Conservation (phyloP, 2,888 invertebrate genomes). For the Polymixis flavicincta region DNA sequence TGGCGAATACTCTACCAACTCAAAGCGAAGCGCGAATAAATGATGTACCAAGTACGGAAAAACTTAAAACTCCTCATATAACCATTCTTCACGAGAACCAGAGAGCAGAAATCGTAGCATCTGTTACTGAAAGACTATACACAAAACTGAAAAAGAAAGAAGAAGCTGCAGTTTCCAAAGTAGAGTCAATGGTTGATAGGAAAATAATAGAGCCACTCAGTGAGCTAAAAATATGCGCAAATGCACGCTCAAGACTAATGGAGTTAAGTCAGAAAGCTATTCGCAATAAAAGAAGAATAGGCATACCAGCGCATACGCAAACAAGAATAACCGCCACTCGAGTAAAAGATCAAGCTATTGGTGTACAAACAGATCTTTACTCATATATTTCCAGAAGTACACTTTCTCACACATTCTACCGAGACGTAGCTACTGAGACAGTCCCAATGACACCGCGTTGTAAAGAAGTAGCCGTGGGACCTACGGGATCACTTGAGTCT, state of each 20-base stretch:
- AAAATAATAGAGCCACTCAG: conserved; percentile 86
- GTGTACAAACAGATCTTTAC: conserved; percentile 89
- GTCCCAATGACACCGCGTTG: conserved; percentile 86
- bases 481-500: conserved; percentile 78
- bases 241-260: conserved; percentile 90
- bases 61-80: conserved; percentile 73
- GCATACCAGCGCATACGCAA: conserved; percentile 90
- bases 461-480: conserved; percentile 86
- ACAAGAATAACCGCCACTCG: conserved; percentile 88
- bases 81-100: conserved; percentile 86
- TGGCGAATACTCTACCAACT: conserved; percentile 69
- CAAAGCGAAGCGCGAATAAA: conserved; percentile 74
- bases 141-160: conserved; percentile 90
- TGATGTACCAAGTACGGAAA: conserved; percentile 66
- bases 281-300: conserved; percentile 87
- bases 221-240: conserved; percentile 90
- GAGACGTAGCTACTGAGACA: conserved; percentile 85
- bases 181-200: conserved; percentile 83
- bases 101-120: conserved; percentile 93
- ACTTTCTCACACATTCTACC: conserved; percentile 74
- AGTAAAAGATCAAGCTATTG: conserved; percentile 91
- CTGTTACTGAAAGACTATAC: conserved; percentile 93
- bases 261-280: conserved; percentile 91
- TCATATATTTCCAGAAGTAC: conserved; percentile 79
- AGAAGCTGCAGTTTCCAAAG: conserved; percentile 83